Evolutionary conservation across 2,797 vertebrate genomes (phyloP).

Genomic region (Denticeps clupeoides): DNA sequence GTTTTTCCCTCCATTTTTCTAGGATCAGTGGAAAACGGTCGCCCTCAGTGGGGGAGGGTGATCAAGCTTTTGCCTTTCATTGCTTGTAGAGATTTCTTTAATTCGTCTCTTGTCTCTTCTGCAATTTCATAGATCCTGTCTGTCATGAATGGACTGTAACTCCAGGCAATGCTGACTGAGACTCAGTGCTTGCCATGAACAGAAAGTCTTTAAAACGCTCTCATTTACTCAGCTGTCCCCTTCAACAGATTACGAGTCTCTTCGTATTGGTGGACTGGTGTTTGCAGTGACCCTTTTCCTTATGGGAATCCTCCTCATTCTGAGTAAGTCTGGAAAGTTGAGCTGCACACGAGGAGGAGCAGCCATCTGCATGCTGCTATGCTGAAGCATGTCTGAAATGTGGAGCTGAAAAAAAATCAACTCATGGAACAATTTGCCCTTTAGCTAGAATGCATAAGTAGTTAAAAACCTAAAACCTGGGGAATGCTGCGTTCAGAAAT

Average conservation of each 20-base stretch:
- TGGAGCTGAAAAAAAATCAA: neutral
- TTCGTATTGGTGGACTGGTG: constrained; percentile 73
- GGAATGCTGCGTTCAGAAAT: too few species aligned
- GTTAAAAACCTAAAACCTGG: too few species aligned
- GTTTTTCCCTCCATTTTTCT: constrained; percentile 33
- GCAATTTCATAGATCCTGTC: too few species aligned
- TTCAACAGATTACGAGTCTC: constrained; percentile 75
- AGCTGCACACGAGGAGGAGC: neutral
- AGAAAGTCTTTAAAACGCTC: too few species aligned
- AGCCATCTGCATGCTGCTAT: neutral
- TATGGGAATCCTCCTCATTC: constrained; percentile 72
- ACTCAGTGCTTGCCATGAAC: too few species aligned
- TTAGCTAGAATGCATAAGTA: neutral
- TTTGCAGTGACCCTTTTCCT: constrained; percentile 74
- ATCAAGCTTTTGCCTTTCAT: too few species aligned
- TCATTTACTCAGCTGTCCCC: too few species aligned
- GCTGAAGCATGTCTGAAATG: constrained; percentile 2
- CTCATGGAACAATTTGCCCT: neutral
- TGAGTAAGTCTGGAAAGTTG: constrained; percentile 61
- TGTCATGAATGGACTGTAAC: too few species aligned
- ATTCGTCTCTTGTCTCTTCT: neutral
- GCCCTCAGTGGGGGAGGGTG: too few species aligned
- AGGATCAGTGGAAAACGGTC: constrained; percentile 41
- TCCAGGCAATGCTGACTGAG: too few species aligned
- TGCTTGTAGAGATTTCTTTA: too few species aligned